phyloP scores from a whole-genome alignment of 2,888 invertebrate genomes.

The Fissipunctia ypsillon region DNA sequence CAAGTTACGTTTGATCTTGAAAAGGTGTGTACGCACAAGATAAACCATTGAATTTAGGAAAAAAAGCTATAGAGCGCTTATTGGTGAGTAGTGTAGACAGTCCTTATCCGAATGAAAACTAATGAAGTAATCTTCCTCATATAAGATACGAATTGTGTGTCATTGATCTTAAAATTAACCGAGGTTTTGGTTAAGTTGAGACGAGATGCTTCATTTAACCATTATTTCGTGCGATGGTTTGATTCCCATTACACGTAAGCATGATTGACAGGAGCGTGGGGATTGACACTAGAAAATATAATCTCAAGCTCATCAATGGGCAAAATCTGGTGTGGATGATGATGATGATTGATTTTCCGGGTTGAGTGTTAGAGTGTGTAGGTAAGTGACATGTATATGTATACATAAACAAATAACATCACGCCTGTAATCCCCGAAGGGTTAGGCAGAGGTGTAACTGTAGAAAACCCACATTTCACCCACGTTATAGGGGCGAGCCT shows the following conservation, averaged over 20 bases:
- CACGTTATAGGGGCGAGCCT: too few relatives aligned
- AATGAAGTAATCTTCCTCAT: neutral
- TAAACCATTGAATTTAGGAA: neutral
- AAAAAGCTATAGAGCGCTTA: neutral
- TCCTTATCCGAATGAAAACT: neutral
- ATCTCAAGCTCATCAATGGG: too few relatives aligned
- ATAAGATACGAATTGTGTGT: neutral
- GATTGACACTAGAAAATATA: too few relatives aligned
- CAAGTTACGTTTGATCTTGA: conserved; percentile 29
- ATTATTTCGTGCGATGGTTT: neutral
- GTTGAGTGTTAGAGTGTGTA: neutral
- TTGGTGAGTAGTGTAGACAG: neutral
- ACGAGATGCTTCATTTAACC: neutral
- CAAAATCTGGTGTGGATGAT: too few relatives aligned
- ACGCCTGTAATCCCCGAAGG: too few relatives aligned
- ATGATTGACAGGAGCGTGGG: too few relatives aligned
- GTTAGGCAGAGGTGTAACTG: too few relatives aligned
- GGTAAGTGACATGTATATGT: neutral
- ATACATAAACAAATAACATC: too few relatives aligned
- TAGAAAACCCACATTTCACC: too few relatives aligned
- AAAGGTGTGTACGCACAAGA: neutral
- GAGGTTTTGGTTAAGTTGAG: neutral
- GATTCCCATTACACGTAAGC: neutral
- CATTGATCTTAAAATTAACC: neutral
- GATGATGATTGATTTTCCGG: neutral